phyloP scores from a whole-genome alignment of 2,888 invertebrate genomes.

The Patella depressa region DNA sequence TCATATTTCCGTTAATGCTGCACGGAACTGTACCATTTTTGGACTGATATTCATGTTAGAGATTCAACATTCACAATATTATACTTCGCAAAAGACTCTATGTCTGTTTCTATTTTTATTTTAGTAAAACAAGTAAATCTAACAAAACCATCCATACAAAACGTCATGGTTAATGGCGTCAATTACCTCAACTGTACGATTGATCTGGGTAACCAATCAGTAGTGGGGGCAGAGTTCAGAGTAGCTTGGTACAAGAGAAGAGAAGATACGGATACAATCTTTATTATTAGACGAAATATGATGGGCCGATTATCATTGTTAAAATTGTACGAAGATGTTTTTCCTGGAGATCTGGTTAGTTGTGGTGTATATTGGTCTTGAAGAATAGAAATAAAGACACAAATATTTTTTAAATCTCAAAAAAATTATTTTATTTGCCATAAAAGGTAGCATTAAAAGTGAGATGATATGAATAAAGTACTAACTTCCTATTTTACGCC shows the following conservation, averaged over 20 bases:
- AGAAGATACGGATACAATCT: neutral
- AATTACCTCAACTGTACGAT: neutral
- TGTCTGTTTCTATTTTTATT: too few relatives aligned
- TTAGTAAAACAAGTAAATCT: neutral
- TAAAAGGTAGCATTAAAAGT: too few relatives aligned
- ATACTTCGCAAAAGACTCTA: too few relatives aligned
- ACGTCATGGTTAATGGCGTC: neutral
- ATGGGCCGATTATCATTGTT: constrained; percentile 7
- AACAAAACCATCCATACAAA: neutral
- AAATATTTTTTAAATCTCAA: too few relatives aligned
- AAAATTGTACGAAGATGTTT: constrained; percentile 3
- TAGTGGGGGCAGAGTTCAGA: neutral
- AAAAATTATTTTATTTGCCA: too few relatives aligned
- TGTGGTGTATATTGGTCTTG: neutral
- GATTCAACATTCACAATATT: too few relatives aligned
- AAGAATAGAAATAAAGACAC: too few relatives aligned
- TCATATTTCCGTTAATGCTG: too few relatives aligned
- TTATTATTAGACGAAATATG: neutral
- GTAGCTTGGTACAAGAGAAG: neutral
- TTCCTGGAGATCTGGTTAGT: neutral
- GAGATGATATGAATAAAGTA: too few relatives aligned
- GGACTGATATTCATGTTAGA: too few relatives aligned
- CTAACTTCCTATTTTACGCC: too few relatives aligned
- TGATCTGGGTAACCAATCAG: neutral
- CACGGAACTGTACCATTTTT: too few relatives aligned